Base-by-base conservation (phyloP, 2,888 invertebrate genomes). In the Drosophila fulvimacula region DNA sequence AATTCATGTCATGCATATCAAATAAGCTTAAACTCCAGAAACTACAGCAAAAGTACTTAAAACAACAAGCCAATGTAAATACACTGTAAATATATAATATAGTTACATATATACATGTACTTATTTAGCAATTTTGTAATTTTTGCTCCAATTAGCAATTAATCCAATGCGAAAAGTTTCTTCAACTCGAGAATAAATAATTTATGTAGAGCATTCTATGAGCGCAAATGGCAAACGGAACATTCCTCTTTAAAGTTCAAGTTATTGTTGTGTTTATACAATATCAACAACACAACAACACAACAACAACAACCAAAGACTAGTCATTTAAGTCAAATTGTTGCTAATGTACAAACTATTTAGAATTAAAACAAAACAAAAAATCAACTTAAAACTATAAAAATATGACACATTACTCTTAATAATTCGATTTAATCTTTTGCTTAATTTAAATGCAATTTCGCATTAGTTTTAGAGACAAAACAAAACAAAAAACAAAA, bases 221-320 rank as follows among this genome's bases (percentile, higher is more conserved):
- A 65, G 58, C 38, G 24, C 38, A 56, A 58, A 55, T 38, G 52
- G 55, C 68, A 67, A 63, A 73, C 70, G 58, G 53, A 76, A 73
- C 83, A 83, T 83, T 83, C 83, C 83, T 88, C 88, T 83, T 61
- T 27, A 73, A 66, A 85, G 88, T 83, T 83, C 82, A 88, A 82
- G 76, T 76, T 79, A 67, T 72, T 70, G 49, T 73, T 69, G 64
- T 76, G 46, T 70, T 65, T 66, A 51, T 60, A 72, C 56, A 66
- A 73, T 64, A 69, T 62, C 51, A 51, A 62, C 39, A 72, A 63
- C 60, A 63, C 60, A 57, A 53, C 51, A 51, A 34, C 49, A 34
- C 49, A 52, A 52, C 53, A 69, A 55, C 55, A 56, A 56, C 89
- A 89, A 91, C 90, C 91, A 90, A 90, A 90, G 90, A 90, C 91